Evolutionary conservation across 1,140 invertebrate species (phyloP).

Genomic region (Cardiocondyla obscurior): DNA sequence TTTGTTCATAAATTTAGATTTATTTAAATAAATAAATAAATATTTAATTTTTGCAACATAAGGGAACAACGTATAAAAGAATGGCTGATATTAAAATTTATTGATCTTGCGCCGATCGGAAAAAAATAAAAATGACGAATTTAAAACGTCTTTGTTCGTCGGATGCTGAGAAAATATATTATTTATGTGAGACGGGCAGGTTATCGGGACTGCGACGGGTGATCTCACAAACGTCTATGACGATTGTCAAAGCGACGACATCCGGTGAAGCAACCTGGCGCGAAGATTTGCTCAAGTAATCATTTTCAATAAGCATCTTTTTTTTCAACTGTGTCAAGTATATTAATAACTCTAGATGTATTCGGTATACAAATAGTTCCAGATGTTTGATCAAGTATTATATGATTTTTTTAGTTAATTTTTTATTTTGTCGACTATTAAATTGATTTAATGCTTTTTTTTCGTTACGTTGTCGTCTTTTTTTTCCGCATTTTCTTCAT

Average conservation of each 20-base stretch:
- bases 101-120: neutral
- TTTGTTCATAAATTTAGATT: neutral
- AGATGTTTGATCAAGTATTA: too few relatives aligned
- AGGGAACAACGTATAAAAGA: neutral
- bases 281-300: constrained; percentile 88
- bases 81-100: neutral
- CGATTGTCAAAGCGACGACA: constrained; percentile 88
- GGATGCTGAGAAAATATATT: constrained; percentile 38
- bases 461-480: too few relatives aligned
- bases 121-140: neutral
- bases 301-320: neutral
- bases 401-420: too few relatives aligned
- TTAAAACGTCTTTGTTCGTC: neutral
- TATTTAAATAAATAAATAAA: neutral
- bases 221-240: constrained; percentile 89
- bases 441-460: too few relatives aligned
- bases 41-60: neutral
- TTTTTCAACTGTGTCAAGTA: too few relatives aligned
- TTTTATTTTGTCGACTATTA: too few relatives aligned
- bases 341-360: too few relatives aligned
- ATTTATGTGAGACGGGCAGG: constrained; percentile 79
- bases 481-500: too few relatives aligned
- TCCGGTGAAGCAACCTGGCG: constrained; percentile 89
- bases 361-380: too few relatives aligned
- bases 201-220: constrained; percentile 86